phyloP scores from a whole-genome alignment of 2,113 vertebrate genomes.

The Neomonachus schauinslandi region DNA sequence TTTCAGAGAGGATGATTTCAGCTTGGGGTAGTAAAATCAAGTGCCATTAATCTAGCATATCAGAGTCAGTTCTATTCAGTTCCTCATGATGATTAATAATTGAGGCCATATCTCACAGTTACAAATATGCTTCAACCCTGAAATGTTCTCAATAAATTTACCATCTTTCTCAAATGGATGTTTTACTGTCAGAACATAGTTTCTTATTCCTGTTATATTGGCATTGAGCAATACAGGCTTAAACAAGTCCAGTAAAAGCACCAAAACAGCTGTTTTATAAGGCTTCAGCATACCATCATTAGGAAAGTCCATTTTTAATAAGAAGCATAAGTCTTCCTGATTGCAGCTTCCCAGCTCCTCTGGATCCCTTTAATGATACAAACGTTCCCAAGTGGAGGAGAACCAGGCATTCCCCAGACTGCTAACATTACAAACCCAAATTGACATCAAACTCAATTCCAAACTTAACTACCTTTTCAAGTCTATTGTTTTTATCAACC shows the following conservation, averaged over 20 bases:
- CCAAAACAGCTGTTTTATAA: constrained; percentile 45
- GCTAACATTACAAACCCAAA: neutral
- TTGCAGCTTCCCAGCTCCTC: neutral
- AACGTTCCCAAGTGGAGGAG: neutral
- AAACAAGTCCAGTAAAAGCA: constrained; percentile 45
- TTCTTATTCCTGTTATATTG: constrained; percentile 35
- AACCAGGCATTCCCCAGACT: neutral
- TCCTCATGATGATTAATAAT: constrained; percentile 62
- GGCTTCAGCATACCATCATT: neutral
- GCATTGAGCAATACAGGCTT: neutral
- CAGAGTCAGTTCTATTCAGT: constrained; percentile 22
- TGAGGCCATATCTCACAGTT: constrained; percentile 61
- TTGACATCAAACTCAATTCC: constrained; percentile 8
- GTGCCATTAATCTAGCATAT: constrained; percentile 49
- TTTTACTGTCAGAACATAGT: constrained; percentile 52
- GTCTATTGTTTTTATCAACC: neutral
- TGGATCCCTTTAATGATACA: neutral
- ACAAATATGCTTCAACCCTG: constrained; percentile 60
- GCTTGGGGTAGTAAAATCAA: constrained; percentile 60
- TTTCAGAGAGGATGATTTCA: constrained; percentile 38
- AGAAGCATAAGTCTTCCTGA: neutral
- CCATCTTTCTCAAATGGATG: constrained; percentile 53
- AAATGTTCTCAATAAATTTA: constrained; percentile 64
- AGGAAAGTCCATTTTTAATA: constrained; percentile 51
- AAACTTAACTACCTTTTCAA: constrained; percentile 35